These are phyloP conservation scores for Lochmaea capreae DNA, from an alignment of 2,888 invertebrate genomes.

Conservation along the genomic window DNA sequence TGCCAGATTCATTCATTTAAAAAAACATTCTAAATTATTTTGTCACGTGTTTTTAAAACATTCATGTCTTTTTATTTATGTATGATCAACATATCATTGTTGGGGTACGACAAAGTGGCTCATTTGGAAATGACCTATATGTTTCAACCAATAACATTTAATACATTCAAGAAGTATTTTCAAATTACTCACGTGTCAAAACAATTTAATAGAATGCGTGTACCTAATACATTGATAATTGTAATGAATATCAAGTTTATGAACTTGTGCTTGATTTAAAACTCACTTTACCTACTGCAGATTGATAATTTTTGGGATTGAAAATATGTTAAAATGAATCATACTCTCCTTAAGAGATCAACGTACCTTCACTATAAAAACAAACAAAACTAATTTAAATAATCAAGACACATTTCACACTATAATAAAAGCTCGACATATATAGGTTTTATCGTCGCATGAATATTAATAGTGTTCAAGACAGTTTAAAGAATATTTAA, in stretches of 20 bases:
- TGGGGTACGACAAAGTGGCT: too few species aligned
- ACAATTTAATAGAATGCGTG: not conserved
- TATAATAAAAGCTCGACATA: not conserved
- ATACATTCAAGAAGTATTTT: not conserved
- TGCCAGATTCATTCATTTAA: too few species aligned
- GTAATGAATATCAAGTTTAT: not conserved
- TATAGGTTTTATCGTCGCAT: not conserved
- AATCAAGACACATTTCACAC: not conserved
- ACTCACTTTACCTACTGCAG: not conserved
- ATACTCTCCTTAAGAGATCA: not conserved
- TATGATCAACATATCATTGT: too few species aligned
- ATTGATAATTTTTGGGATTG: not conserved
- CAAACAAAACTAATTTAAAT: not conserved
- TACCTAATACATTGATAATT: not conserved
- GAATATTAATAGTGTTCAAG: not conserved
- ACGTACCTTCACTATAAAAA: conserved; percentile 3
- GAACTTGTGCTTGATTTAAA: not conserved
- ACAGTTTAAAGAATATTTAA: not conserved
- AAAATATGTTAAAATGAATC: conserved; percentile 5
- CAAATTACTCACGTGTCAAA: not conserved
- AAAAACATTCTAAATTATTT: too few species aligned
- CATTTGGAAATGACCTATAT: too few species aligned
- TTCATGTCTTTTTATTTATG: too few species aligned
- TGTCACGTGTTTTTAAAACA: too few species aligned
- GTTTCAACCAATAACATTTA: too few species aligned